Base-by-base conservation (phyloP, 2,888 invertebrate species). In the Heterodera filipjevi region DNA sequence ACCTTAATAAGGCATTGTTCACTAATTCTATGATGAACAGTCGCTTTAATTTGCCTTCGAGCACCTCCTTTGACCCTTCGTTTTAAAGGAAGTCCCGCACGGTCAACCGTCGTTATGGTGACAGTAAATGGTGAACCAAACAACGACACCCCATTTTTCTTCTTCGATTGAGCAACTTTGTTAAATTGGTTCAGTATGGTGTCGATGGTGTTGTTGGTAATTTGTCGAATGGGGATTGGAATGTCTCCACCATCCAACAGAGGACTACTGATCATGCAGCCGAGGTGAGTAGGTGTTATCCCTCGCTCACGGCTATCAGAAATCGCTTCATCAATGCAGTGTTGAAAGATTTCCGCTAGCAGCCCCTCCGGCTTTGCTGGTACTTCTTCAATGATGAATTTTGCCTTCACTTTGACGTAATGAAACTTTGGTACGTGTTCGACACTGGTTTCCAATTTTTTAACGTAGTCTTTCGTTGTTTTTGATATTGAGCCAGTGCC, bases 151-250 rank as follows among this genome's bases (percentile, higher is more conserved):
- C 27, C 27, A 5, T 71, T 30, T 16, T 71, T 30, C 14, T 30
- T 27, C n/a, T 46, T 46, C 12, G 32, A 32, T 14, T 71, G 71
- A 1, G 71, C 33, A 3, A 71, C 71, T 16, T 30, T 14, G 2
- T 32, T 12, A 33, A 71, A 71, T 30, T 30, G 71, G 35, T 71
- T 71, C 30, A 71, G 32, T 1, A 71, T 71, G 14, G 71, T 30
- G 3, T 71, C 32, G 27, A 71, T 30, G 2, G 44, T 10, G 12
- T 30, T 27, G 46, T 46, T 2, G 6, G 35, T 46, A 30, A 70
- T 46, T 46, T 12, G 46, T 32, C 71, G 44, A 0, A 71, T 49
- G 1, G 71, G 71, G 27, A 71, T 33, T 49, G 46, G 49, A 14
- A 71, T 16, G 49, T 71, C 71, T 14, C 46, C 46, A 16, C 39